These are phyloP conservation scores for Paracentrotus lividus DNA, from an alignment of 53 echinoderm and acorn worm species.

Conservation along the genomic window DNA sequence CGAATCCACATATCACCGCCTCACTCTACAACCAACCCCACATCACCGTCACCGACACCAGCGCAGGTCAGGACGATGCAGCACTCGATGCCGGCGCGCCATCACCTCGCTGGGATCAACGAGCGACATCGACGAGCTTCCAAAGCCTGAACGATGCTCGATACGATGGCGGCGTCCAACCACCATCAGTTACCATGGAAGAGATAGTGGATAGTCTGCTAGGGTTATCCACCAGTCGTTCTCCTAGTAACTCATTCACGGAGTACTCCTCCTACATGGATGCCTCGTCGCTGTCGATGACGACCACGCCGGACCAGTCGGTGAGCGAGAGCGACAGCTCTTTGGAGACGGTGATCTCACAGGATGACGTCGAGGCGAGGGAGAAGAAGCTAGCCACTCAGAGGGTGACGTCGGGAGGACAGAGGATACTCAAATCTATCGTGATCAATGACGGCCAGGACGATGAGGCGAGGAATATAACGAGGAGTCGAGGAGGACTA, in stretches of 20 bases:
- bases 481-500: constrained; percentile 59
- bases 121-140: constrained; percentile 34
- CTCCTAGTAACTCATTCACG: constrained; percentile 66
- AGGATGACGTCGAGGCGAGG: constrained; percentile 66
- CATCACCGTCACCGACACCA: constrained; percentile 64
- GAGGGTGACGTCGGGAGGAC: constrained; percentile 64
- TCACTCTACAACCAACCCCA: constrained; percentile 48
- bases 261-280: constrained; percentile 70
- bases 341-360: constrained; percentile 69
- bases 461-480: constrained; percentile 61
- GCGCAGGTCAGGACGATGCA: background rate
- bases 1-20: constrained; percentile 59
- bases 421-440: constrained; percentile 78
- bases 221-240: constrained; percentile 77
- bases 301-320: constrained; percentile 50
- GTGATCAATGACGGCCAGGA: constrained; percentile 73
- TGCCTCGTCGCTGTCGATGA: constrained; percentile 66
- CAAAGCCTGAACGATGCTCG: constrained; percentile 50
- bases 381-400: constrained; percentile 55
- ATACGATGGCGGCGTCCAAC: constrained; percentile 72
- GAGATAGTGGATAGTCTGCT: constrained; percentile 89
- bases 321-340: constrained; percentile 68
- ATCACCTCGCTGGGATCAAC: constrained; percentile 56
- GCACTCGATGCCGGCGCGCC: too few relatives aligned
- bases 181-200: constrained; percentile 84